These are phyloP conservation scores for Rhaphigaster nebulosa DNA, from an alignment of 2,888 invertebrate species.

Conservation along the genomic window DNA sequence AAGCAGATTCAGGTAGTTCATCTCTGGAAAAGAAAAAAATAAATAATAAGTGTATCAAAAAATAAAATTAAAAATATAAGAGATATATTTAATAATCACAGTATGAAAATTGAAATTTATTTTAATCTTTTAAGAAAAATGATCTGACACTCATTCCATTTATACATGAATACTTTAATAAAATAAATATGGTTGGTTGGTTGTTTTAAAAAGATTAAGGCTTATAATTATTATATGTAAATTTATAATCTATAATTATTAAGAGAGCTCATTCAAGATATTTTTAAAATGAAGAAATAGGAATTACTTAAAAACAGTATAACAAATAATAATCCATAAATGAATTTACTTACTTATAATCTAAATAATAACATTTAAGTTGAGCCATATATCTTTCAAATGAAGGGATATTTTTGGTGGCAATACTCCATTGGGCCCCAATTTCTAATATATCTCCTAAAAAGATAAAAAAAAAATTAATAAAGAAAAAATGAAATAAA, in stretches of 20 bases:
- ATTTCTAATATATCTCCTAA: slow-evolving; percentile 91
- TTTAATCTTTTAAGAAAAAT: neutral
- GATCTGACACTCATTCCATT: neutral
- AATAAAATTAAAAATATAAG: neutral
- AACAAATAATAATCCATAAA: neutral
- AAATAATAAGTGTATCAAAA: neutral
- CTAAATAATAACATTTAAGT: slow-evolving; percentile 96
- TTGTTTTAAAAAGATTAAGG: no score
- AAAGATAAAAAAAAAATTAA: slow-evolving; percentile 65
- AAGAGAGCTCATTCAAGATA: neutral
- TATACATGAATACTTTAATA: neutral
- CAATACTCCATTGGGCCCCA: slow-evolving; percentile 96
- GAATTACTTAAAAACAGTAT: neutral
- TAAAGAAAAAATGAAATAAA: no score
- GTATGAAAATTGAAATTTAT: neutral
- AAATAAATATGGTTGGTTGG: neutral
- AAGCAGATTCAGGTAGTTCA: slow-evolving; percentile 90
- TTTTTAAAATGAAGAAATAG: neutral
- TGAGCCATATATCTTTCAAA: slow-evolving; percentile 99
- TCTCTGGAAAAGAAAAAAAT: slow-evolving; percentile 72
- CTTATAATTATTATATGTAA: no score
- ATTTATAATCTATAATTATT: neutral
- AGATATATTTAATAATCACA: neutral
- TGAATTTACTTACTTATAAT: slow-evolving; percentile 79
- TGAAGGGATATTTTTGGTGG: slow-evolving; percentile 90